Base-by-base conservation (phyloP, 2,113 vertebrate genomes). In the Muntiacus reevesi region DNA sequence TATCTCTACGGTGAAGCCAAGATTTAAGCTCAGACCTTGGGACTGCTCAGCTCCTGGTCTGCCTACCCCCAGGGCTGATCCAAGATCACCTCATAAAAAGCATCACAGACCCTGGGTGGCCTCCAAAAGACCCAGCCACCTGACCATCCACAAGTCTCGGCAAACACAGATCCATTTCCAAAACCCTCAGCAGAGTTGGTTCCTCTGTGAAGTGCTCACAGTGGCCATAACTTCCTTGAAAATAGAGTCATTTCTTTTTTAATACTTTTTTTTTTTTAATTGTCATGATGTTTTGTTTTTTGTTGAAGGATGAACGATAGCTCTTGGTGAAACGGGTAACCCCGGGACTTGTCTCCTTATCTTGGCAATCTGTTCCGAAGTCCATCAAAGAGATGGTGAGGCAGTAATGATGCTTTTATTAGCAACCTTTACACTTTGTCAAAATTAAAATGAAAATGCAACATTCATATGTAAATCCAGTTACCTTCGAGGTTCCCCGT, bases 371-470 rank as follows among this genome's bases (percentile, higher is more conserved):
- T 98, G 94, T 96, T 98, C 89, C 60, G 1, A 52, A 43, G 98
- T 87, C 91, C 93, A 79, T 96, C 91, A 98, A 96, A 98, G 96
- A 83, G 95, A 97, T 21, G 14, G 45, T 59, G 59, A 98, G 96
- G 97, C 91, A 95, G 97, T 96, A 91, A 30, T 81, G 98, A 97
- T 97, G 95, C 71, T 98, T 98, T 98, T 92, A 98, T 98, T 98
- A 98, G 91, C 98, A 97, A 99, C 91, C 89, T 98, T 98, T 97
- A 98, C 97, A 84, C 93, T 98, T 95, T 33, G 89, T 90, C 79
- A 98, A 98, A 99, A 98, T 97, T 87, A 96, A 97, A 98, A 98
- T 95, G 95, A 98, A 98, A 98, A 98, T 40, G 92, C 62, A 98
- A 71, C 96, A 98, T 98, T 98, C 98, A 93, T 98, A 89, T 98